Evolutionary conservation across 2,113 vertebrate genomes (phyloP), one percentile per base, ranked within the genome.

Genomic region (Apus apus): DNA sequence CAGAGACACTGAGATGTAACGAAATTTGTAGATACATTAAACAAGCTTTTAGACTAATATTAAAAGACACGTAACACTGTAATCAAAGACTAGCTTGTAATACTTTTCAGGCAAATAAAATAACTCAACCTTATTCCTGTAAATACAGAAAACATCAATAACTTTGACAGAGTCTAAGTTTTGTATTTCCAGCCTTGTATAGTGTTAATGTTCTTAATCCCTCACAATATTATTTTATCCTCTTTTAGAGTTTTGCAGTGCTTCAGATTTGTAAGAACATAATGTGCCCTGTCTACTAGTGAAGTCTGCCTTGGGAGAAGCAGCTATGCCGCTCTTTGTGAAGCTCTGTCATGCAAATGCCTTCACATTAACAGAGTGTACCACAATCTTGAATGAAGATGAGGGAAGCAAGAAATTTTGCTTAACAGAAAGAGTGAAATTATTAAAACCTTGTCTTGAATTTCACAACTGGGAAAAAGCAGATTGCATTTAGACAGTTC

Each of bases 71-170:
- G 30, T n/a, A 60, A 18, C 36, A 53, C 13, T 77, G 76, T 79
- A 95, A 97, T 36, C 27, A 81, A 96, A 97, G 48, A 77, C 78
- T 67, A n/a, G n/a, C 40, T 78, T 36, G 9, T 43, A 85, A 48
- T 67, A 36, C 32, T 87, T 80, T 93, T 64, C 43, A 75, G 27
- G 10, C 8, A 27, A 80, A 60, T 11, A 91, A 87, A 88, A 54
- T 51, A 62, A 66, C 34, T 58, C 25, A 48, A 34, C 13, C 8
- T 19, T 60, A 68, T 68, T 79, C 50, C 80, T 54, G 62, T 74
- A 91, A 94, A 85, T 71, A 57, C 72, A 91, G 92, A 96, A 96
- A 95, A 78, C 43, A 92, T 87, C 36, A 38, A 50, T 94, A 66
- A 92, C 82, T 80, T 95, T 91, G 93, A 85, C 57, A 95, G 97